Evolutionary conservation across 92 coral and sea anemone species (phyloP).

Genomic region (Heteractis magnifica): DNA sequence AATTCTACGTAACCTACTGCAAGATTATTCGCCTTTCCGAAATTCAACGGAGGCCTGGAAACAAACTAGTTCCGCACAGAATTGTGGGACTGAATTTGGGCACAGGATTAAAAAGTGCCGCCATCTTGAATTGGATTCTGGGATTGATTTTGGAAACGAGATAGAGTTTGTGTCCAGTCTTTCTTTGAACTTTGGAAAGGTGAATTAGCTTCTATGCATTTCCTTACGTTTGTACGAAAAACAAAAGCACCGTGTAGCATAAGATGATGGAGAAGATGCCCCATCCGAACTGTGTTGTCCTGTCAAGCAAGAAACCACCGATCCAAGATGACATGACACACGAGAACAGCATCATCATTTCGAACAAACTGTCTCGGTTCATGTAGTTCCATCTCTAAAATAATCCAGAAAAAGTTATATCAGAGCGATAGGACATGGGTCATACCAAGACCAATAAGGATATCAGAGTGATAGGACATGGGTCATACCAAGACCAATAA

Average conservation of each 20-base stretch:
- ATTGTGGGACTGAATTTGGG: no score
- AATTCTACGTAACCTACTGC: no score
- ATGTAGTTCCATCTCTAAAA: conserved; percentile 58
- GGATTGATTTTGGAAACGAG: no score
- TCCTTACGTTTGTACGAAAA: conserved; percentile 66
- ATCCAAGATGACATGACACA: conserved; percentile 38
- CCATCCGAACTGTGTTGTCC: conserved; percentile 20
- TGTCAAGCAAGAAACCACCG: not conserved
- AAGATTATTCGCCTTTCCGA: no score
- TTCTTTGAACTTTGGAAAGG: no score
- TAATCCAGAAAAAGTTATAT: not conserved
- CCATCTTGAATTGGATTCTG: no score
- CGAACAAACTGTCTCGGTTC: conserved; percentile 42
- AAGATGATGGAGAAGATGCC: conserved; percentile 44
- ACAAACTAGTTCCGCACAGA: no score
- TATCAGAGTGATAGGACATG: not conserved
- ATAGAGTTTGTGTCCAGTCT: no score
- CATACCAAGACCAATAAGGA: not conserved
- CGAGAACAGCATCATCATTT: conserved; percentile 36
- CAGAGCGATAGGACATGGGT: not conserved
- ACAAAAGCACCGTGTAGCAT: conserved; percentile 44
- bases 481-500: not conserved
- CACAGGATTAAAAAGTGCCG: no score
- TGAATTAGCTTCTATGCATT: not conserved
- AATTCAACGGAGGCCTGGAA: no score